phyloP scores from a whole-genome alignment of 2,113 vertebrate genomes.

The Trogon melanurus region DNA sequence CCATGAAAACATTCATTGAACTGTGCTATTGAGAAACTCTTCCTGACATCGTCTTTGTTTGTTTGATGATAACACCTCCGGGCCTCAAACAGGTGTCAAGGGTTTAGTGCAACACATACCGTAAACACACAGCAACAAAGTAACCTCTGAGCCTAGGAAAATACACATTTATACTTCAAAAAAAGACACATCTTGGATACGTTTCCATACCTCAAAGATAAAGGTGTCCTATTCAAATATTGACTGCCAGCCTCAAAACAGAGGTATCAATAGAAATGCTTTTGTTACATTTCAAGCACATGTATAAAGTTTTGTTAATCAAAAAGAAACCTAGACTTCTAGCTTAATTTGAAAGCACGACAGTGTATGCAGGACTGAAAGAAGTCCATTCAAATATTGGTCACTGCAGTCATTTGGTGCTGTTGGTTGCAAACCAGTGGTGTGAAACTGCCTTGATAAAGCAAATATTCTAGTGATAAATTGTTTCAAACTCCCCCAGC shows the following conservation, averaged over 20 bases:
- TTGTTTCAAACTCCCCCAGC: conserved; percentile 42
- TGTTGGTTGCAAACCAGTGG: neutral
- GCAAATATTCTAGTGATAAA: conserved; percentile 4
- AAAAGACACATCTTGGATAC: neutral
- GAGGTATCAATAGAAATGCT: neutral
- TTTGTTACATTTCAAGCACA: neutral
- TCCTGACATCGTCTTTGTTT: neutral
- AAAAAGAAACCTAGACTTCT: neutral
- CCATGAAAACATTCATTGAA: neutral
- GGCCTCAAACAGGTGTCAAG: neutral
- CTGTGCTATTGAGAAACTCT: neutral
- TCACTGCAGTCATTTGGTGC: neutral
- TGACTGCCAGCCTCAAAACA: neutral
- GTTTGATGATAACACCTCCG: neutral
- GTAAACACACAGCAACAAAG: neutral
- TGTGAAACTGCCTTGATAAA: neutral
- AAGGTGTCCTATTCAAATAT: neutral
- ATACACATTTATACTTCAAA: neutral
- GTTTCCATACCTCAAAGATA: neutral
- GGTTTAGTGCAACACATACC: neutral
- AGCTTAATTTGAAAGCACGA: neutral
- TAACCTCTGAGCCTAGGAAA: neutral
- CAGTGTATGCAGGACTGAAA: neutral
- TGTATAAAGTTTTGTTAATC: neutral
- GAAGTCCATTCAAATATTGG: neutral